Evolutionary conservation across 1,140 invertebrate genomes (phyloP).

Genomic region (Liolophura sinensis): DNA sequence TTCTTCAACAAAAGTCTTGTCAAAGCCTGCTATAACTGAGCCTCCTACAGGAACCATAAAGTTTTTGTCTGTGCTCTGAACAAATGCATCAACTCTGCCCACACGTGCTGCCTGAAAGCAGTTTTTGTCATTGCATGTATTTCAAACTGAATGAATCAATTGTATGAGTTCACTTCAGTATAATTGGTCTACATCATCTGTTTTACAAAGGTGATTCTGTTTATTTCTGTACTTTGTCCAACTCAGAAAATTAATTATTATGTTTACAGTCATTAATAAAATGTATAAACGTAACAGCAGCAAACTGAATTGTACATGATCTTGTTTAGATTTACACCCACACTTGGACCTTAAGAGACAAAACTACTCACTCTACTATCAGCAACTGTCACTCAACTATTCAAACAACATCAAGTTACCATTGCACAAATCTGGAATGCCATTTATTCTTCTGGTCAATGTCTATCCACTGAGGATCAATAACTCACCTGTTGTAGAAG

Average conservation of each 20-base stretch:
- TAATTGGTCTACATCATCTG: not conserved
- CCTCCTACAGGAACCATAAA: conserved; percentile 88
- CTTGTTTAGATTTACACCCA: too few relatives aligned
- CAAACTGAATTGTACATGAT: too few relatives aligned
- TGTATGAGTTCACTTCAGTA: not conserved
- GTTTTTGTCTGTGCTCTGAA: conserved; percentile 90
- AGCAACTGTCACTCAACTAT: too few relatives aligned
- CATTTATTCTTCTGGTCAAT: too few relatives aligned
- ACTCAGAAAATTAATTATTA: not conserved
- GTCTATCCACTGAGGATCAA: too few relatives aligned
- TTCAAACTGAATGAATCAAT: not conserved
- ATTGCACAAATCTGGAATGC: too few relatives aligned
- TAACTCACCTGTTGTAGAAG: too few relatives aligned
- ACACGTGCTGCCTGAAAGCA: conserved; percentile 46
- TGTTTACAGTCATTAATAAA: not conserved
- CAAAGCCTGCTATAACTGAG: conserved; percentile 77
- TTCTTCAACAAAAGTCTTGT: conserved; percentile 68
- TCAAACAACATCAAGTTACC: too few relatives aligned
- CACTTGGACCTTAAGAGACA: too few relatives aligned
- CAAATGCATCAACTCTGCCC: conserved; percentile 78
- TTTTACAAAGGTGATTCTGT: not conserved
- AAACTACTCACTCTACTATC: too few relatives aligned
- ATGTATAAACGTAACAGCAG: too few relatives aligned
- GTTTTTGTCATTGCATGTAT: not conserved
- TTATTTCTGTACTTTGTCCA: not conserved